phyloP scores from a whole-genome alignment of 2,113 vertebrate genomes.

The Mohoua ochrocephala region DNA sequence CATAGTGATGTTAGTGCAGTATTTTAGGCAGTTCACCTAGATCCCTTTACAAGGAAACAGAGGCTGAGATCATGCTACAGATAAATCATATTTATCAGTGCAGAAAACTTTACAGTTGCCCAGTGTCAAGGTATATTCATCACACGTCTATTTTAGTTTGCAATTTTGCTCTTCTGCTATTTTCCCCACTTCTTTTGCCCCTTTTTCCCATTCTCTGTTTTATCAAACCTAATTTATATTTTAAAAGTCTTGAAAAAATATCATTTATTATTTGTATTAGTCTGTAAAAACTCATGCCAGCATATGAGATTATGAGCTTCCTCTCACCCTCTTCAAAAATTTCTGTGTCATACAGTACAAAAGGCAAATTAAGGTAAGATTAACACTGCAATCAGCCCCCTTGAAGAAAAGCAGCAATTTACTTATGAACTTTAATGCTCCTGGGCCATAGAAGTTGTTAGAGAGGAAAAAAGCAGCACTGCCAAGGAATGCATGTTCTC shows the following conservation, averaged over 20 bases:
- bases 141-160: background rate
- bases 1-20: fast-evolving
- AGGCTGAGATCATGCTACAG: background rate
- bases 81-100: background rate
- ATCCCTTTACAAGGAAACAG: background rate
- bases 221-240: background rate
- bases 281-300: background rate
- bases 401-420: background rate
- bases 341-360: background rate
- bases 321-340: background rate
- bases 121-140: background rate
- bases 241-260: background rate
- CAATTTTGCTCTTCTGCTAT: background rate
- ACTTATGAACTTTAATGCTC: background rate
- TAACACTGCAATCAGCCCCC: background rate
- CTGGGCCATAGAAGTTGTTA: background rate
- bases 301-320: background rate
- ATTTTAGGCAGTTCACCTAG: background rate
- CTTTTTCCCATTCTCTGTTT: background rate
- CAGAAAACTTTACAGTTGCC: background rate
- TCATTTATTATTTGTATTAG: background rate
- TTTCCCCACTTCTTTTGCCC: background rate
- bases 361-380: background rate
- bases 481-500: background rate
- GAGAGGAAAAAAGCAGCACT: background rate